Base-by-base conservation (phyloP, 2,888 invertebrate genomes). In the Leucozona laternaria region DNA sequence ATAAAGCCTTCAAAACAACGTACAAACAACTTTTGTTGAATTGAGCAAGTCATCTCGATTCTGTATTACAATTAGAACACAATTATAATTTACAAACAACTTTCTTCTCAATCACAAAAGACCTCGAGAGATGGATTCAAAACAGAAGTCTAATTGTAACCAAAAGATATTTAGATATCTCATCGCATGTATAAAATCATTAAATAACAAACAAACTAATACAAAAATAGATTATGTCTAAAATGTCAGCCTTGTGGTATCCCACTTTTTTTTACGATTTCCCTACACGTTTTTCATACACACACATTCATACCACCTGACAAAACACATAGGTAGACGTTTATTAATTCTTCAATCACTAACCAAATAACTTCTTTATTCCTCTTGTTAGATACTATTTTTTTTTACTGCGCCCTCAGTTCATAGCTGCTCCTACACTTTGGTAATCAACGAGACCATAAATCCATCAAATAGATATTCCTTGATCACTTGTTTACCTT, bases 401-500 rank as follows among this genome's bases (percentile, higher is more conserved):
- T 58, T 60, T 70, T 60, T 37, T 75, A 10, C 37, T 73, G 28
- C 48, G 13, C 40, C 43, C 20, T 17, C 75, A 45, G 31, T 64
- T 64, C 31, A 31, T 53, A 37, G 66, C 50, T 37, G 64, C 28
- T 60, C 40, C 40, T 62, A 53, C 53, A 31, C 37, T 50, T 57
- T 58, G 17, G 40, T 45, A 68, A 28, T 66, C 50, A 62, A 20
- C 43, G 37, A 72, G 4, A 34, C 79, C 75, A 79, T 83, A 83
- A 83, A 83, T 79, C 83, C 60, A 83, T 83, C 83, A 62, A 55
- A 70, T 70, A 64, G 55, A 79, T 73, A 70, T 70, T 78, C 55
- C 75, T 70, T 75, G 83, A 83, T 83, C 78, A 83, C 73, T 83
- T 83, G 75, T 83, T 83, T 79, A 83, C 73, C 83, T 79, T 79